phyloP scores from a whole-genome alignment of 2,888 invertebrate genomes.

The Hypolimnas misippus region DNA sequence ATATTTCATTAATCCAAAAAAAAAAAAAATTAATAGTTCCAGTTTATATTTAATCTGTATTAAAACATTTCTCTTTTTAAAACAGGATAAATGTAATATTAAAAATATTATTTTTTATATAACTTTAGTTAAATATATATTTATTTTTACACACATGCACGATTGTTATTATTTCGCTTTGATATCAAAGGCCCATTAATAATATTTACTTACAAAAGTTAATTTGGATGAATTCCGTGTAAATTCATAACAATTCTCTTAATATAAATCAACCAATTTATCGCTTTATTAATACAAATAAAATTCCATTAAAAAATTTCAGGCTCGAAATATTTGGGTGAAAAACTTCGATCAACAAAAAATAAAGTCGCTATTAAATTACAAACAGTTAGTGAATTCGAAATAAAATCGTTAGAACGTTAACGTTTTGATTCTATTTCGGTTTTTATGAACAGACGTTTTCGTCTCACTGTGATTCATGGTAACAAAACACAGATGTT shows the following conservation, averaged over 20 bases:
- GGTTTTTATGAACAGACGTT: slow-evolving; percentile 48
- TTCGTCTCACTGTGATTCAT: slow-evolving; percentile 45
- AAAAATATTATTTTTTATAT: no score
- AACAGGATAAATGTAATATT: no score
- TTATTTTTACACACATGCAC: no score
- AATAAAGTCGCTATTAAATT: slow-evolving; percentile 19
- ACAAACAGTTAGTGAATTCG: slow-evolving; percentile 27
- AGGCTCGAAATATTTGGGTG: background rate
- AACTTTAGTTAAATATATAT: no score
- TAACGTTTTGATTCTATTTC: slow-evolving; percentile 49
- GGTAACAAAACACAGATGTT: slow-evolving; percentile 38
- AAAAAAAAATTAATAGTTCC: no score
- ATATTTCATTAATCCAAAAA: no score
- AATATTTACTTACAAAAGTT: no score
- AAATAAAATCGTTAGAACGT: slow-evolving; percentile 43
- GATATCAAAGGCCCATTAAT: background rate
- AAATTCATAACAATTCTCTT: background rate
- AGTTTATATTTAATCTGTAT: no score
- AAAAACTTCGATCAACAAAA: background rate
- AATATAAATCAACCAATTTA: slow-evolving; percentile 7
- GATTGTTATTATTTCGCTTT: background rate
- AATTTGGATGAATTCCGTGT: slow-evolving; percentile 4
- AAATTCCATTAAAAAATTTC: slow-evolving; percentile 5
- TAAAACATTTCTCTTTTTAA: no score
- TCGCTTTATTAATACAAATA: background rate